These are phyloP conservation scores for Sapajus apella DNA, from an alignment of 2,113 vertebrate genomes.

Conservation along the genomic window DNA sequence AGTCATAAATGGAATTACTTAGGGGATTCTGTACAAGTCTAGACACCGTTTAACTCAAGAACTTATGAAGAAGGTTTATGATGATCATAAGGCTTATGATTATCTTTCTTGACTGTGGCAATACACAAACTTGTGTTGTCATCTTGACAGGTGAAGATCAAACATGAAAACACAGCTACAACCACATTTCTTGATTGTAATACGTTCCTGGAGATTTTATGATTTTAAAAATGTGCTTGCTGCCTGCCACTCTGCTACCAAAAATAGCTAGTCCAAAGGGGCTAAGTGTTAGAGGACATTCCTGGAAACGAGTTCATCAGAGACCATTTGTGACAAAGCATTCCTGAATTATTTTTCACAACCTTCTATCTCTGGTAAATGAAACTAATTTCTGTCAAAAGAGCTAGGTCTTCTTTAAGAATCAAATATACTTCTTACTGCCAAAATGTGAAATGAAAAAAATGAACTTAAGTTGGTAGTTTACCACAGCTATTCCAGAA, in stretches of 20 bases:
- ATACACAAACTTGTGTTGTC: not conserved
- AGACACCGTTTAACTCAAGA: not conserved
- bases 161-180: constrained; percentile 2
- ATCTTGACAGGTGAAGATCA: constrained; percentile 23
- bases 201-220: constrained; percentile 33
- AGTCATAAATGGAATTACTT: constrained; percentile 7
- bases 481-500: constrained; percentile 15
- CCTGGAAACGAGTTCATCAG: not conserved
- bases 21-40: not conserved
- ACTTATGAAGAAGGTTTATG: not conserved
- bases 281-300: constrained; percentile 49
- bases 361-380: not conserved
- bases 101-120: not conserved
- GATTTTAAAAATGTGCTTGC: constrained; percentile 53
- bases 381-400: not conserved
- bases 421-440: not conserved
- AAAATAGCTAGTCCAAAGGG: constrained; percentile 54
- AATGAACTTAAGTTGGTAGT: constrained; percentile 22
- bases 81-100: not conserved
- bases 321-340: constrained; percentile 42
- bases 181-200: constrained; percentile 22
- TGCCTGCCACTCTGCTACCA: constrained; percentile 45
- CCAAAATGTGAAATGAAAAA: constrained; percentile 10
- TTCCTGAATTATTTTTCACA: constrained; percentile 13
- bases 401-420: not conserved